These are phyloP conservation scores for Eupithecia subumbrata DNA, from an alignment of 2,888 invertebrate species.

Conservation along the genomic window DNA sequence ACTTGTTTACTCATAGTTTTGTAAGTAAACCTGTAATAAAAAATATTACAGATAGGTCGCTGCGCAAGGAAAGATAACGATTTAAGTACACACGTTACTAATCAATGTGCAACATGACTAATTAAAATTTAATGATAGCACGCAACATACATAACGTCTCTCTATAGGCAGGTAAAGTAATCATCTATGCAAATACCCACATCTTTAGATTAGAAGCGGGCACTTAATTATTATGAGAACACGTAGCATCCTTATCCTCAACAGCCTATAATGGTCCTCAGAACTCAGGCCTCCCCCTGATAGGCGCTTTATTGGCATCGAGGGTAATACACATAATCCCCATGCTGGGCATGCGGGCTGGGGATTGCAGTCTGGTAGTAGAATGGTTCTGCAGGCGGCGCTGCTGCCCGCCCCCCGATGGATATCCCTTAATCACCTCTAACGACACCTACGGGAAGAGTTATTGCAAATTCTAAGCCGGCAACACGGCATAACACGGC, in stretches of 20 bases:
- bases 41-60: background rate
- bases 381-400: no score
- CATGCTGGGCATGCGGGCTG: no score
- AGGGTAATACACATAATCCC: no score
- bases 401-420: no score
- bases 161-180: background rate
- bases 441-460: no score
- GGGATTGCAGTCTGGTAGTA: no score
- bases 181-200: conserved; percentile 8
- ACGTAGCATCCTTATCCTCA: background rate
- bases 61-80: background rate
- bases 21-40: background rate
- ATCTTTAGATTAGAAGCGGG: background rate
- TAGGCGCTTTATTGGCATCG: no score
- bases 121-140: background rate
- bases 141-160: background rate
- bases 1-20: background rate
- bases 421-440: no score
- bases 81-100: background rate
- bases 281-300: no score
- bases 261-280: no score
- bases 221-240: background rate
- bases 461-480: no score
- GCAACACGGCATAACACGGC: no score
- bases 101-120: conserved; percentile 5